Percentiles rank a stretch among this genome's conserved stretches.
Evolutionary conservation across 2,888 invertebrate species (phyloP).

Genomic region (Pinctada fucata): DNA sequence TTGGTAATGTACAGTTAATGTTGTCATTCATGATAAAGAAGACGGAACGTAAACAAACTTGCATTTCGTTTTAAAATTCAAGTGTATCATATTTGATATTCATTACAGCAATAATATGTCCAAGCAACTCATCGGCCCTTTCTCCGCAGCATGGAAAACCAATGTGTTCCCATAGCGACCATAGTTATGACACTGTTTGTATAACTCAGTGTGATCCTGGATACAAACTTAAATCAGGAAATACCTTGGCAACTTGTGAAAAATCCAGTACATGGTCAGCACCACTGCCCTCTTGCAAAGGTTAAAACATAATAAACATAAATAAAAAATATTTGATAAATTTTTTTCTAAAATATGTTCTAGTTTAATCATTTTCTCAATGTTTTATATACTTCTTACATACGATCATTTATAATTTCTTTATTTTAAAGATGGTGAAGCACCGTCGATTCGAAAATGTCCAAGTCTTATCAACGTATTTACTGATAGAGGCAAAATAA

Average conservation of each 20-base stretch:
- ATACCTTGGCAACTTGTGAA: constrained; percentile 1
- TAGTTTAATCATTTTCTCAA: too few species aligned
- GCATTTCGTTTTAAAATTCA: too few species aligned
- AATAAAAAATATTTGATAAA: too few species aligned
- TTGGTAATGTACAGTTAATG: too few species aligned
- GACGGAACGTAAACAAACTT: too few species aligned
- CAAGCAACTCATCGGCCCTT: neutral
- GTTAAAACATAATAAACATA: neutral
- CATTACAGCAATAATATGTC: neutral
- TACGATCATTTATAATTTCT: too few species aligned
- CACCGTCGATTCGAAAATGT: neutral
- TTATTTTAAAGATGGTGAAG: too few species aligned
- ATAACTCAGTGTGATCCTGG: constrained; percentile 9
- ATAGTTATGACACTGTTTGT: constrained; percentile 13
- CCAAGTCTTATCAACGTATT: neutral
- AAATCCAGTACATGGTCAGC: constrained; percentile 15
- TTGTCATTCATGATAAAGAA: too few species aligned
- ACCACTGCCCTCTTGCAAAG: constrained; percentile 9
- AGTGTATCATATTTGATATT: neutral
- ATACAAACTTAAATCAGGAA: neutral
- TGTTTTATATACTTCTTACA: too few species aligned
- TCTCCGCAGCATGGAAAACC: constrained; percentile 5
- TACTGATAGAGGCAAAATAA: neutral
- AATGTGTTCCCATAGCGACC: neutral
- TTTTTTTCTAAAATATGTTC: too few species aligned